Conservation (phyloP, 2,113 vertebrate genomes). For the Peucedramus taeniatus region DNA sequence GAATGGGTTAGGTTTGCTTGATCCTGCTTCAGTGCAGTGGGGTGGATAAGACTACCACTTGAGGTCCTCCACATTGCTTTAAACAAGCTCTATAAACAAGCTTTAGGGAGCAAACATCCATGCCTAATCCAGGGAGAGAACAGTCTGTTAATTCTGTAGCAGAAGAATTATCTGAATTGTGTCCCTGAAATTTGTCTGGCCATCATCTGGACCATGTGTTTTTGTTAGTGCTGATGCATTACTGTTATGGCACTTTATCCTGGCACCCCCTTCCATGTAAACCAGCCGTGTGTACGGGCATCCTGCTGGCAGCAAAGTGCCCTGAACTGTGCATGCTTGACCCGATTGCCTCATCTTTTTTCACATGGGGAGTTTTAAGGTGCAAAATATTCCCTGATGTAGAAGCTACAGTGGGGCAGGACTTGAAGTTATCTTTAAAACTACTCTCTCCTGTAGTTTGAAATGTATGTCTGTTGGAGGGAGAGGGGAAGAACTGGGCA, state of each 20-base stretch:
- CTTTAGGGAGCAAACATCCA: neutral
- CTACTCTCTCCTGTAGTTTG: rapidly evolving
- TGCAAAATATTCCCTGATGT: neutral
- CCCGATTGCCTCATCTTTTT: neutral
- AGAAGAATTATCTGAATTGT: neutral
- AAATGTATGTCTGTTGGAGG: neutral
- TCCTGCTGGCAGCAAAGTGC: neutral
- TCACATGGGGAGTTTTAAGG: neutral
- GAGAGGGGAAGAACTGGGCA: neutral
- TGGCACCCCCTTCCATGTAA: neutral
- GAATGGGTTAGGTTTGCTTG: neutral
- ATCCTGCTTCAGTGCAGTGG: neutral
- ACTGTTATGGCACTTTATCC: neutral
- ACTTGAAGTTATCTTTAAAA: neutral
- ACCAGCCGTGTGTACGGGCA: neutral
- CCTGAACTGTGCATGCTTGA: neutral
- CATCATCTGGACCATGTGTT: neutral
- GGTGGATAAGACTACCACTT: neutral
- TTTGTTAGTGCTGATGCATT: neutral
- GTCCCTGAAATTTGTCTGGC: neutral
- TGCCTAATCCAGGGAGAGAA: neutral
- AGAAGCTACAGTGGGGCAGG: neutral
- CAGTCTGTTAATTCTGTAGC: neutral
- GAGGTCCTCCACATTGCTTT: neutral
- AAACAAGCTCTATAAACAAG: neutral